Evolutionary conservation across 2,113 vertebrate species (phyloP), one percentile per base, ranked within the genome.

Genomic region (Irena cyanogastra): DNA sequence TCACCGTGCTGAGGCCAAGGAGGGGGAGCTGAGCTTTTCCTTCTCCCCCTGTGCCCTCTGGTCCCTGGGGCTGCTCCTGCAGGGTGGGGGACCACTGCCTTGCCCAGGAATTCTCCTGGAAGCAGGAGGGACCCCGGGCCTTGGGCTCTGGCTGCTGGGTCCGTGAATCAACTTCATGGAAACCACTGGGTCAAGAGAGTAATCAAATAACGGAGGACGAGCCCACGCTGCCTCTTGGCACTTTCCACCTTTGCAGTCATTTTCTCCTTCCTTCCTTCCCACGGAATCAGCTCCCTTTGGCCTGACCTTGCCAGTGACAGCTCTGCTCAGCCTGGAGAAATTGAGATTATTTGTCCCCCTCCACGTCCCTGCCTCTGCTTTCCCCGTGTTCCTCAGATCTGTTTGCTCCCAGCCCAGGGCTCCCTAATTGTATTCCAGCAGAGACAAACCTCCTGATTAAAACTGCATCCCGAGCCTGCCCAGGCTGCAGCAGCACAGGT

Each of bases 281-380:
- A 20, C 3, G 13, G 77, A 60, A 90, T 35, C 79, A 17, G 59
- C 85, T 81, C 12, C 2, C 74, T 60, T 27, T 12, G 52, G 74
- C 83, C 78, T 89, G 95, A 78, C 92, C 95, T 95, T 93, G 90
- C 26, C 22, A 35, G 52, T 13, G 85, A 41, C 93, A 89, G 83
- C 81, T 89, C 90, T 28, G 78, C 49, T 90, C 89, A 77, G 74
- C 65, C 86, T 3, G 24, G 39, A 61, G 52, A 65, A 93, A 95
- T 56, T 7, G 44, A 52, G 52, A 76, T 79, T n/a, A 93, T 94
- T 93, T 85, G 84, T 93, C 92, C 81, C 79, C 71, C 28, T 81
- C 68, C 81, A 6, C 4, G 20, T 60, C 59, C 4, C 69, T 39
- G 70, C 65, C 3, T 52, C 80, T 54, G 78, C 41, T 13, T 19